A percentile compares a stretch with the other conserved stretches of the same genome.
Conservation (phyloP, 1,140 invertebrate species). For the Medauroidea extradentata region DNA sequence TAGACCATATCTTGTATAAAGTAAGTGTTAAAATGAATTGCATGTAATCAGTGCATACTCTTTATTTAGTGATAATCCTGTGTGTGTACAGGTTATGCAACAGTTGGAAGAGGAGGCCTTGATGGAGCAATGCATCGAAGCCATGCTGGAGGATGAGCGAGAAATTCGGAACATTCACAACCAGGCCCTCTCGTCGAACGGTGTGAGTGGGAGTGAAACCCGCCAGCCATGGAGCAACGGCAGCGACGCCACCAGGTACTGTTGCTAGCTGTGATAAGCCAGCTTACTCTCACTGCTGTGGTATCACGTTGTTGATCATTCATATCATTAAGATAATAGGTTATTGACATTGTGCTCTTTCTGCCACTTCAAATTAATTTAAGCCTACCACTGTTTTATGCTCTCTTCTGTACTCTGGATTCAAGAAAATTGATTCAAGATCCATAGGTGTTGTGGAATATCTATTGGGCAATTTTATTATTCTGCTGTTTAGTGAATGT, state of each 20-base stretch:
- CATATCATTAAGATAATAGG: background rate
- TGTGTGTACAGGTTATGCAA: slow-evolving; percentile 72
- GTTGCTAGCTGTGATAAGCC: background rate
- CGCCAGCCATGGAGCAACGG: slow-evolving; percentile 10
- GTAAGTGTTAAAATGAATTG: too few species aligned
- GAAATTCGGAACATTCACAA: slow-evolving; percentile 30
- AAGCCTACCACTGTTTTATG: background rate
- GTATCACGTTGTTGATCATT: background rate
- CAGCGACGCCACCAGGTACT: background rate
- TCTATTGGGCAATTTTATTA: too few species aligned
- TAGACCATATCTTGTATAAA: too few species aligned
- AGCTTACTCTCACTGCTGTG: background rate
- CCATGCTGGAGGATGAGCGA: slow-evolving; percentile 68
- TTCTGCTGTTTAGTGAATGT: too few species aligned
- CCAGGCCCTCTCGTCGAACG: slow-evolving; percentile 6
- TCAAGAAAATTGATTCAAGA: background rate
- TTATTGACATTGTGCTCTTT: background rate
- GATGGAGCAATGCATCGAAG: slow-evolving; percentile 81
- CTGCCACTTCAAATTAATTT: background rate
- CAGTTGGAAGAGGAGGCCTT: slow-evolving; percentile 80
- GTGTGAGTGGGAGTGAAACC: background rate
- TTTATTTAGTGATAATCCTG: too few species aligned
- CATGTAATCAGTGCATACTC: too few species aligned
- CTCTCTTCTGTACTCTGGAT: background rate
- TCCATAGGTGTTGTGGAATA: too few species aligned